Evolutionary conservation across 1,140 invertebrate genomes (phyloP).

Genomic region (Aphelenchoides avenae): DNA sequence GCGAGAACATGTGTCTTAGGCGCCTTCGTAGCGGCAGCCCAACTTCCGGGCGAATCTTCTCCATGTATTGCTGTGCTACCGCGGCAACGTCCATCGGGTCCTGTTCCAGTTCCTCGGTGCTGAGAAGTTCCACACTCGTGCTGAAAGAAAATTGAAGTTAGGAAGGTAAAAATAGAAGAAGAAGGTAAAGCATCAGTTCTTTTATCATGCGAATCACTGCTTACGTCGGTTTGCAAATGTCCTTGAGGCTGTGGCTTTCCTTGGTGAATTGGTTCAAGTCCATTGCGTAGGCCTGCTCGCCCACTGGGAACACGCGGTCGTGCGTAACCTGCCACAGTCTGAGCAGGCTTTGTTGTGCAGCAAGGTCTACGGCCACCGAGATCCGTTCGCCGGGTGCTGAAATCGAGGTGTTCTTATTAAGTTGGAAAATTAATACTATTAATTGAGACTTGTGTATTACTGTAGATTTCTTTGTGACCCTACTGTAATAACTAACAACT

Average conservation of each 20-base stretch:
- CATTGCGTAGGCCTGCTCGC: slow-evolving; percentile 12
- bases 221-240: slow-evolving; percentile 31
- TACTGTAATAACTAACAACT: slow-evolving; percentile 3
- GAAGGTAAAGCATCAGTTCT: slow-evolving; percentile 12
- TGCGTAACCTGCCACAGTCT: slow-evolving; percentile 41
- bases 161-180: slow-evolving; percentile 14
- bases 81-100: slow-evolving; percentile 49
- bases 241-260: slow-evolving; percentile 32
- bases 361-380: slow-evolving; percentile 51
- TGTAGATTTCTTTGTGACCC: neutral
- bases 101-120: slow-evolving; percentile 29
- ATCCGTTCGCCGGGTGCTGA: slow-evolving; percentile 48
- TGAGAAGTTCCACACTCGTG: slow-evolving; percentile 36
- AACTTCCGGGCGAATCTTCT: slow-evolving; percentile 37
- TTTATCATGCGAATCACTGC: neutral
- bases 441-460: neutral
- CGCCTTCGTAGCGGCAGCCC: slow-evolving; percentile 42
- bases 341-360: slow-evolving; percentile 47
- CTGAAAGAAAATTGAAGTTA: slow-evolving; percentile 23
- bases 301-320: slow-evolving; percentile 29
- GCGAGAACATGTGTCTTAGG: slow-evolving; percentile 50
- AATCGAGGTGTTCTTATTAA: slow-evolving; percentile 10
- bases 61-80: slow-evolving; percentile 38
- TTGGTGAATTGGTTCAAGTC: slow-evolving; percentile 11
- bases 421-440: slow-evolving; percentile 6